Base-by-base conservation (phyloP, 2,797 vertebrate genomes). In the Micropoecilia bifurca region DNA sequence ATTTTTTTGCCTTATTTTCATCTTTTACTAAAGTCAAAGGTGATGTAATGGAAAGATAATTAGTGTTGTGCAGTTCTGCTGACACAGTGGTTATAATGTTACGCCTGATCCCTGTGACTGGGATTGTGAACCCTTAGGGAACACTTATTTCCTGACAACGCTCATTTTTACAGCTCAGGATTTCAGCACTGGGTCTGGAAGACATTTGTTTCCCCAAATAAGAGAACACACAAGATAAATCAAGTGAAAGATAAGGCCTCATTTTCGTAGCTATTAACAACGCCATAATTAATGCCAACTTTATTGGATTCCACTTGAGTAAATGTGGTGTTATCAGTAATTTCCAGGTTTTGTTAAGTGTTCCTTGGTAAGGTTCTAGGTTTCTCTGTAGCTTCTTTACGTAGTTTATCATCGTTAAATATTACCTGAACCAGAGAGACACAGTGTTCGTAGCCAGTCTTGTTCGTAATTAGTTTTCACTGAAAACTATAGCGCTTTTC, bases 161-260 rank as follows among this genome's bases (percentile, higher is more conserved):
- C 41, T 36, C 39, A 82, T 33, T 74, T 71, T 50, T 43, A 78
- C 30, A 61, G 59, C 28, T 61, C 59, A 33, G 28, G 14, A 33
- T n/a, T 61, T 61, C 59, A 16, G 59, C 28, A 33, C 55, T 28
- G 55, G 55, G 55, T 28, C 55, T 28, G 55, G 55, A 12, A 28
- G 55, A 28, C 25, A 57, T 57, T 12, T 30, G n/a, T 28, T 28
- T 14, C n/a, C 59, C 30, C 59, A 61, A 33, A 33, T 33, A 28
- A 61, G 59, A 18, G 1, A 61, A 30, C 55, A 13, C n/a, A 33
- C 57, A 2, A 57, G 25, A 18, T 55, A 22, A 9, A 33, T 33
- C 57, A 33, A 61, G 30, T 1, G 13, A 33, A 61, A 18, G 30
- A 8, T 30, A 16, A 61, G 28, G 57, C 28, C 28, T 61, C 28